Evolutionary conservation across 2,113 vertebrate genomes (phyloP).

Genomic region (Xiphophorus maculatus): DNA sequence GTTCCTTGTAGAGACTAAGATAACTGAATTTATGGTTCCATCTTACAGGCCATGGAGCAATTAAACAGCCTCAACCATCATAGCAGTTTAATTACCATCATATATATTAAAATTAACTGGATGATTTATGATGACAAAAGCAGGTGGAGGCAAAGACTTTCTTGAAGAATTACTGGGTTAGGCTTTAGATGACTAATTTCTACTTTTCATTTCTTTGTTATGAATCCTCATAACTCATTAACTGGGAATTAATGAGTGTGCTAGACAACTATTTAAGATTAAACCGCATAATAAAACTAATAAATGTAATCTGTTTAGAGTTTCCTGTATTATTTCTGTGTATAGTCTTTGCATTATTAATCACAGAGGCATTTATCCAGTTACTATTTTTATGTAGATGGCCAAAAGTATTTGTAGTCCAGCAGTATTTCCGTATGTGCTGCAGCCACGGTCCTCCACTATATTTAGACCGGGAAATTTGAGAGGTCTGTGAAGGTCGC

Average conservation of each 20-base stretch:
- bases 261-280: neutral
- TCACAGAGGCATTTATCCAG: neutral
- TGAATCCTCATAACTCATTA: neutral
- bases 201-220: neutral
- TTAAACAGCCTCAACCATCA: no score
- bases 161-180: neutral
- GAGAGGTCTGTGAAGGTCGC: constrained; percentile 68
- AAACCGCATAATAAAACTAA: neutral
- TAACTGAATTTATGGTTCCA: no score
- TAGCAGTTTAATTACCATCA: no score
- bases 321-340: no score
- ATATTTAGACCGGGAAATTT: constrained; percentile 72
- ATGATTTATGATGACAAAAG: neutral
- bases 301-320: no score
- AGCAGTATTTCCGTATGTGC: neutral
- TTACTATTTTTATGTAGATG: neutral
- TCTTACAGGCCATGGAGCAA: no score
- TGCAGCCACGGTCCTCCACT: constrained; percentile 32
- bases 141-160: no score
- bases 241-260: neutral
- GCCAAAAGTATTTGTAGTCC: neutral
- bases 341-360: neutral
- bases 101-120: no score
- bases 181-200: neutral
- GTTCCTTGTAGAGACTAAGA: no score